Base-by-base conservation (phyloP, 2,888 invertebrate species). In the Cantharis lateralis region DNA sequence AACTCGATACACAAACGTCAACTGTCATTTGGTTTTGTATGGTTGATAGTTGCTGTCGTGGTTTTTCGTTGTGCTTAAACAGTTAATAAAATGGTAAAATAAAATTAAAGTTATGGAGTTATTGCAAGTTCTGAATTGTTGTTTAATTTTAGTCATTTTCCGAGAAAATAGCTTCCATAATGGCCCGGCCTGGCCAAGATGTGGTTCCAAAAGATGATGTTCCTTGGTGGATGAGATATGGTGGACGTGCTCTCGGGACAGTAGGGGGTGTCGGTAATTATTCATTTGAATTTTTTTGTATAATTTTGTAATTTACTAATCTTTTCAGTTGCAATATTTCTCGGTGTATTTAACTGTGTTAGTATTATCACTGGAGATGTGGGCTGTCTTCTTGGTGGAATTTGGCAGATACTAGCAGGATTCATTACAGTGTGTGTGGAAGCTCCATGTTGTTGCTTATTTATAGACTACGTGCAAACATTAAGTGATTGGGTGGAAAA, bases 391-490 rank as follows among this genome's bases (percentile, higher is more conserved):
- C 88, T 96, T 69, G 92, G 93, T 71, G 96, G 96, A 79, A 92
- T 96, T 84, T 93, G 95, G 92, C 95, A 96, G 91, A 95, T 97
- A 93, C 85, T 97, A 79, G 93, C 95, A 79, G 98, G 98, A 62
- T 97, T 98, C 89, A 85, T 96, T 79, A 93, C 96, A 78, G 91
- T 98, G 82, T 93, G 95, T 66, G 92, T 98, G 84, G 99, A 99
- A 89, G 98, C 98, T 62, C 99, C 99, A 0, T 98, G 96, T 88
- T 98, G 98, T 89, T 99, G 98, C 89, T 92, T 97, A 89, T 99
- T 98, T 89, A 92, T 99, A 81, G 98, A 98, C 86, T 96, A 96
- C 90, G 97, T 98, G 75, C 95, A 96, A 89, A 92, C 92, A 79
- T 90, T 98, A 73, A 95, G 96, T 77, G 93, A 94, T 84, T 94